Base-by-base conservation (phyloP, 2,888 invertebrate species). In the Pseudolycoriella hygida region DNA sequence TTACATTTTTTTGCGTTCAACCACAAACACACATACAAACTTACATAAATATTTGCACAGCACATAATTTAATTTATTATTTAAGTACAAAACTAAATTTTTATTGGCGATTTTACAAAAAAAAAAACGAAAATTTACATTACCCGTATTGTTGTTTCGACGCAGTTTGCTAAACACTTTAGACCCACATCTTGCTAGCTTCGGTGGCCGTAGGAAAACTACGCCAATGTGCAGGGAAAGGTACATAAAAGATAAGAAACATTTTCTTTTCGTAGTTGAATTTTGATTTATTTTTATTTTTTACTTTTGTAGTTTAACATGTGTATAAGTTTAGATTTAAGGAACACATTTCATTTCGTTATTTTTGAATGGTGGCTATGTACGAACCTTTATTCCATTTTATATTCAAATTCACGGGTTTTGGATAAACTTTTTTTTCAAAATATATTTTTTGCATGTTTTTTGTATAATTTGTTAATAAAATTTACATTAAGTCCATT, bases 221-320 rank as follows among this genome's bases (percentile, higher is more conserved):
- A 60, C 60, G 60, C 66, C 66, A 60, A 66, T 66, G 66, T 64
- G 62, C 64, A 63, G 66, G 64, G 66, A 66, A 66, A 66, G 66
- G 67, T 67, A 67, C 59, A 60, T 34, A 34, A 34, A 34, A 34
- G n/a, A 34, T 34, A 34, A 12, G 15, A 34, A 34, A 34, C 4
- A 34, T 8, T 14, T 14, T 34, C 15, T 50, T 37, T 45, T 45
- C 18, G 10, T 14, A 32, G n/a, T 32, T 42, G 32, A 31, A 57
- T 52, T 49, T 47, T 53, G 52, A 49, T 53, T 56, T 31, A 10
- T 40, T 55, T 55, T 42, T 17, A 14, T 34, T 34, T 34, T 34
- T 34, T 14, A 10, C 5, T 34, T 34, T 34, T 12, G 12, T 34
- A 14, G 12, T 34, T 34, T 10, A 14, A 3, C 3, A 4, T 34